Percentiles rank a stretch among this genome's conserved stretches.
Conservation (phyloP, 2,888 invertebrate genomes). For the Drosophila emarginata region DNA sequence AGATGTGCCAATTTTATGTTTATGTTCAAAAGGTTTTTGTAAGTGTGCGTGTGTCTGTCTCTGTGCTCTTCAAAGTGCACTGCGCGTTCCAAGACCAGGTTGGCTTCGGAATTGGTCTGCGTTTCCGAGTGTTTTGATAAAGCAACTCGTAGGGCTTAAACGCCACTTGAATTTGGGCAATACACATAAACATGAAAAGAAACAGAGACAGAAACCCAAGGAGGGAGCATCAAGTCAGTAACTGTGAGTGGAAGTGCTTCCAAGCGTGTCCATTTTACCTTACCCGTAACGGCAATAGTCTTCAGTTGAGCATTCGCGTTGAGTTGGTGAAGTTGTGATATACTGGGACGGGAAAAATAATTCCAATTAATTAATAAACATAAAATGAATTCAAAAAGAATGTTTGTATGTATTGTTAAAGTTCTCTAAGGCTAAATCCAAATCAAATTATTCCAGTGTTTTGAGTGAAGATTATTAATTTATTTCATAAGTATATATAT, state of each 20-base stretch:
- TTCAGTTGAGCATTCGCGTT: slow-evolving; percentile 69
- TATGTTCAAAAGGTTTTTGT: not conserved
- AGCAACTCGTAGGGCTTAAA: slow-evolving; percentile 28
- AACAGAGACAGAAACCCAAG: slow-evolving; percentile 29
- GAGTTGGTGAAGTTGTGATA: slow-evolving; percentile 44
- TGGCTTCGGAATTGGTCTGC: slow-evolving; percentile 3
- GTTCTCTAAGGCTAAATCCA: not conserved
- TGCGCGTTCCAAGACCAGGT: not conserved
- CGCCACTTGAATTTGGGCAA: slow-evolving; percentile 43
- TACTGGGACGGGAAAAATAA: not conserved
- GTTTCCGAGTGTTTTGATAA: slow-evolving; percentile 24
- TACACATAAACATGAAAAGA: slow-evolving; percentile 18
- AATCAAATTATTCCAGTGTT: not conserved
- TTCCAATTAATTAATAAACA: not conserved
- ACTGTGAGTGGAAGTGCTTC: slow-evolving; percentile 49
- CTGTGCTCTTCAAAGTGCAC: slow-evolving; percentile 3
- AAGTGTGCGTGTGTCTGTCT: not conserved
- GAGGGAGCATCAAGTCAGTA: slow-evolving; percentile 40
- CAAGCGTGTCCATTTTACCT: slow-evolving; percentile 70
- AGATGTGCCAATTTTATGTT: slow-evolving; percentile 11
- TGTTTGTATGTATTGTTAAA: not conserved
- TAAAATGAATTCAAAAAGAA: not conserved
- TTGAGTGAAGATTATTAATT: not conserved
- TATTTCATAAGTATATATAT: not conserved
- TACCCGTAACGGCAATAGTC: slow-evolving; percentile 67